Evolutionary conservation across 2,888 invertebrate species (phyloP).

Genomic region (Tachina grossa): DNA sequence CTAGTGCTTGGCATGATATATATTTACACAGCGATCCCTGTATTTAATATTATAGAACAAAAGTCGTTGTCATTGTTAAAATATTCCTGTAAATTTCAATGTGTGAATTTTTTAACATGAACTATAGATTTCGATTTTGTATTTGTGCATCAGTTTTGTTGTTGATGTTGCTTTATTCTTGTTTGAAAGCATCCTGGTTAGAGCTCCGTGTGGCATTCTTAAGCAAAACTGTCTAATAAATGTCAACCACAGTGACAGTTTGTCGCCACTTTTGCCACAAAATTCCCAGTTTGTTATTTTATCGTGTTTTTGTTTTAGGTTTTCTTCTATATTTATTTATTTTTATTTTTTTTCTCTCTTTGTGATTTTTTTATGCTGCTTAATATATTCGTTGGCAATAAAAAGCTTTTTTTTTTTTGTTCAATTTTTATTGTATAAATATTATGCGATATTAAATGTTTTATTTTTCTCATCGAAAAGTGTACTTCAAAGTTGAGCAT

Average conservation of each 20-base stretch:
- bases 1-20: not conserved
- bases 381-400: constrained; percentile 59
- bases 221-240: constrained; percentile 65
- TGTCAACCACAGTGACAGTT: constrained; percentile 69
- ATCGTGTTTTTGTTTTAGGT: constrained; percentile 30
- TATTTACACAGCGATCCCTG: not conserved
- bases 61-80: not conserved
- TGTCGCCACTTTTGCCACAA: constrained; percentile 68
- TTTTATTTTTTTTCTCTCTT: not conserved
- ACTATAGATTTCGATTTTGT: not conserved
- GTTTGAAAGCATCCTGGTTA: constrained; percentile 3
- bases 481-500: constrained; percentile 15
- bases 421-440: constrained; percentile 13
- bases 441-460: constrained; percentile 45
- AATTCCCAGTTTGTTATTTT: constrained; percentile 49
- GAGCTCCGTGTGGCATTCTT: constrained; percentile 49
- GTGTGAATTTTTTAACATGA: constrained; percentile 3
- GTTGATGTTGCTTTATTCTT: not conserved
- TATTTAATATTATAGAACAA: constrained; percentile 32
- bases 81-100: not conserved
- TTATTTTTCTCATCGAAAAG: constrained; percentile 33
- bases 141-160: not conserved
- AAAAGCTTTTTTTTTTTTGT: constrained; percentile 16
- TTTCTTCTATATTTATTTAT: constrained; percentile 1
- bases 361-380: constrained; percentile 17